A percentile compares a stretch with the other conserved stretches of the same genome.
Evolutionary conservation across 1,140 invertebrate genomes (phyloP).

Genomic region (Apis cerana): DNA sequence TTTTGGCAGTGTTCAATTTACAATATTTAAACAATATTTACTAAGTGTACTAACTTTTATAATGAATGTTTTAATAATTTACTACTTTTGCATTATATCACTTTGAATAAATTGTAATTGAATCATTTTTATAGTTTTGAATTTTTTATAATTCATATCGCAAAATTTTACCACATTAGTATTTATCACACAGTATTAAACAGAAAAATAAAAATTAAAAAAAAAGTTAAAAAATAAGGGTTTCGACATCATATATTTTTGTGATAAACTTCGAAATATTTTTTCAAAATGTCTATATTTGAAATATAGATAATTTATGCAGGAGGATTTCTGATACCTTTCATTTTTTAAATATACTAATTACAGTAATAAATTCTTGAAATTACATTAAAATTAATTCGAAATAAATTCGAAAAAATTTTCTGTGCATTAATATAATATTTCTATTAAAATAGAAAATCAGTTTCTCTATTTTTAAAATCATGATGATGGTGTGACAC

Average conservation of each 20-base stretch:
- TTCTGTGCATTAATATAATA: slow-evolving; percentile 26
- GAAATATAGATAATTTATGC: slow-evolving; percentile 42
- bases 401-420: not conserved
- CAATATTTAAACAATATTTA: slow-evolving; percentile 26
- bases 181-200: not conserved
- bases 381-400: slow-evolving; percentile 49
- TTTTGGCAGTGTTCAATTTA: slow-evolving; percentile 35
- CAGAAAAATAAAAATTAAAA: not conserved
- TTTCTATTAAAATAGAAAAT: slow-evolving; percentile 35
- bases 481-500: slow-evolving; percentile 36
- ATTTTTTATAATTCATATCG: slow-evolving; percentile 32
- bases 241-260: not conserved
- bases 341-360: slow-evolving; percentile 28
- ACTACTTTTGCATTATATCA: not conserved
- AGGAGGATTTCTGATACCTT: slow-evolving; percentile 42
- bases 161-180: slow-evolving; percentile 14
- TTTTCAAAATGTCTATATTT: slow-evolving; percentile 45
- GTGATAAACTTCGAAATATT: not conserved
- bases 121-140: slow-evolving; percentile 9
- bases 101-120: not conserved
- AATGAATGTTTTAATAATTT: not conserved
- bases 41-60: slow-evolving; percentile 23
- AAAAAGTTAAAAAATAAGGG: not conserved
- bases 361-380: slow-evolving; percentile 37
- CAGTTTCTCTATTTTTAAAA: slow-evolving; percentile 24